These are phyloP conservation scores for Sus cebifrons DNA, from an alignment of 2,797 vertebrate genomes.

Conservation along the genomic window DNA sequence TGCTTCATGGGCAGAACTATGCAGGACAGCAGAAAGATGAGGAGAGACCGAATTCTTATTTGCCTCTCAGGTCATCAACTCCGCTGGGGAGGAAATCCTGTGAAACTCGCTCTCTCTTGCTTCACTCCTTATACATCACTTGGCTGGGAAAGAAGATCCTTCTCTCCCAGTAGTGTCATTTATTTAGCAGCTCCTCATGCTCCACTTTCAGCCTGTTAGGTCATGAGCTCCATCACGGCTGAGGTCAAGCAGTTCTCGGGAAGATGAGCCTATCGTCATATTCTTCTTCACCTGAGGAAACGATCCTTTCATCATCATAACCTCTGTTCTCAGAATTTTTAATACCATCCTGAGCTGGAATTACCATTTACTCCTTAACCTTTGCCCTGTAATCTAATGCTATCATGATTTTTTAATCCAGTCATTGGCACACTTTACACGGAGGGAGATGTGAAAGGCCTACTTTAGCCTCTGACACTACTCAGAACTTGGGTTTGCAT, in stretches of 20 bases:
- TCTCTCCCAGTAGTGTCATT: background rate
- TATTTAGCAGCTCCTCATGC: slow-evolving; percentile 41
- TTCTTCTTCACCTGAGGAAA: slow-evolving; percentile 31
- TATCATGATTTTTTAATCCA: slow-evolving; percentile 48
- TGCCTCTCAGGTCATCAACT: background rate
- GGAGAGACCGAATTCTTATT: background rate
- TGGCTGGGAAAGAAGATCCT: slow-evolving; percentile 13
- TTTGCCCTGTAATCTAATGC: slow-evolving; percentile 38
- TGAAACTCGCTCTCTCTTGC: background rate
- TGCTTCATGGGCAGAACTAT: background rate
- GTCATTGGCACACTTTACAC: background rate
- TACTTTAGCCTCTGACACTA: background rate
- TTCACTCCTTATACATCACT: background rate
- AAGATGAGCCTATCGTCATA: background rate
- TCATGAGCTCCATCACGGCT: background rate
- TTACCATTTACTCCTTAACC: background rate
- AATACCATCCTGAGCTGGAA: background rate
- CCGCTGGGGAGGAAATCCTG: background rate
- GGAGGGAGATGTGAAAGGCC: background rate
- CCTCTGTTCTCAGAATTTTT: background rate
- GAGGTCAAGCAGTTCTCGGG: slow-evolving; percentile 43
- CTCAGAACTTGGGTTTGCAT: background rate
- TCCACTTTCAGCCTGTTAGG: slow-evolving; percentile 39
- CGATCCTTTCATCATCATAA: background rate
- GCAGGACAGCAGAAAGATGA: background rate